Percentiles rank a stretch among this genome's conserved stretches.
These are phyloP conservation scores for Scalopus aquaticus DNA, from an alignment of 2,113 vertebrate species.

Conservation along the genomic window DNA sequence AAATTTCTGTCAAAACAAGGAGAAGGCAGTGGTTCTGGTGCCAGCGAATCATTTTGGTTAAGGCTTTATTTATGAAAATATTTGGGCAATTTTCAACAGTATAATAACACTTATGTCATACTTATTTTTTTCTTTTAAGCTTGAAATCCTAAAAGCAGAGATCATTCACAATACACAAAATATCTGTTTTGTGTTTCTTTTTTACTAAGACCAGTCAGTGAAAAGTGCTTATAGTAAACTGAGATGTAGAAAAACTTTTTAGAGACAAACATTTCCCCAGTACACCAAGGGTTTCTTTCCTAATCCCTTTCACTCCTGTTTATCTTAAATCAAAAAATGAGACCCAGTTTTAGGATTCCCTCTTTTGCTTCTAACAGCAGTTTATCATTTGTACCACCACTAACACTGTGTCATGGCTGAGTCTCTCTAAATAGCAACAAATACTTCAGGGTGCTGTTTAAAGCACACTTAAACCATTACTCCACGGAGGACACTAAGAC, in stretches of 20 bases:
- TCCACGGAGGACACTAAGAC: neutral
- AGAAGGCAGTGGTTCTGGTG: neutral
- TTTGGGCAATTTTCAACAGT: conserved; percentile 7
- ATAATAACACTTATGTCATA: conserved; percentile 9
- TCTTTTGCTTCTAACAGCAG: neutral
- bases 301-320: neutral
- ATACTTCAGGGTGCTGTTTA: neutral
- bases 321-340: neutral
- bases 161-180: conserved; percentile 26
- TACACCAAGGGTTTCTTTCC: neutral
- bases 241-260: neutral
- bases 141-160: conserved; percentile 10
- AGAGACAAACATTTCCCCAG: neutral
- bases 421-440: neutral
- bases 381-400: neutral
- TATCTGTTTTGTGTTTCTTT: neutral
- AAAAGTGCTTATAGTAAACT: conserved; percentile 11
- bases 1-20: neutral
- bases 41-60: neutral
- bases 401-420: neutral
- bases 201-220: neutral
- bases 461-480: neutral
- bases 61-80: neutral
- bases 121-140: conserved; percentile 19
- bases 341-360: neutral